phyloP scores from a whole-genome alignment of 2,113 vertebrate species.

The Charina bottae region DNA sequence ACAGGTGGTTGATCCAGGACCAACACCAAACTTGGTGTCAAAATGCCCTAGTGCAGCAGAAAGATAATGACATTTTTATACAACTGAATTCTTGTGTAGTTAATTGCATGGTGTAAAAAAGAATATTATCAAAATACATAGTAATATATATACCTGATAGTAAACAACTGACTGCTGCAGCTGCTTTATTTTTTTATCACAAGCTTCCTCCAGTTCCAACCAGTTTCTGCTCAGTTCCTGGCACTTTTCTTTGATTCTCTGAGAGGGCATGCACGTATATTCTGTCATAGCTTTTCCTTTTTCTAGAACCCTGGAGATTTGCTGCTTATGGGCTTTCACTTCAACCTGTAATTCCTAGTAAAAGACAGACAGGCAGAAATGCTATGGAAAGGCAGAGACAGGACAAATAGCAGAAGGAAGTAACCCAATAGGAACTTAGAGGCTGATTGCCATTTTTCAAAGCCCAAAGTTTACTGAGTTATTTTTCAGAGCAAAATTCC shows the following conservation, averaged over 20 bases:
- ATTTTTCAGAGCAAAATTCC: not conserved
- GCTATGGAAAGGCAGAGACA: not conserved
- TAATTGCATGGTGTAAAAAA: not conserved
- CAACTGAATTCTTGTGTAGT: not conserved
- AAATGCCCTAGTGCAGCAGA: no score
- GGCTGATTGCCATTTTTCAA: not conserved
- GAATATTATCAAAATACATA: not conserved
- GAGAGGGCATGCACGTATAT: slow-evolving; percentile 69
- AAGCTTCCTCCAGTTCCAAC: slow-evolving; percentile 80
- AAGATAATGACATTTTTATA: no score
- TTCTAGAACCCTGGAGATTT: slow-evolving; percentile 76
- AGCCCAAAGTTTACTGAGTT: not conserved
- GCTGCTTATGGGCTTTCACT: slow-evolving; percentile 79
- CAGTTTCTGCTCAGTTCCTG: slow-evolving; percentile 75
- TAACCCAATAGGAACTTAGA: not conserved
- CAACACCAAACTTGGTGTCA: not conserved
- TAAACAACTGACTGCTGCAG: slow-evolving; percentile 78
- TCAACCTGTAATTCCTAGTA: slow-evolving; percentile 81
- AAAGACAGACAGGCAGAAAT: not conserved
- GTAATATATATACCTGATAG: slow-evolving; percentile 78
- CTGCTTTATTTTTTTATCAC: slow-evolving; percentile 71
- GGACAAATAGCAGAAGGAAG: not conserved
- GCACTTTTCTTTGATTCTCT: slow-evolving; percentile 75
- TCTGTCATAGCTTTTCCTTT: slow-evolving; percentile 74
- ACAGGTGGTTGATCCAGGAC: not conserved